Percentiles rank a stretch among this genome's conserved stretches.
These are phyloP conservation scores for Pitta sordida DNA, from an alignment of 2,113 vertebrate genomes.

Conservation along the genomic window DNA sequence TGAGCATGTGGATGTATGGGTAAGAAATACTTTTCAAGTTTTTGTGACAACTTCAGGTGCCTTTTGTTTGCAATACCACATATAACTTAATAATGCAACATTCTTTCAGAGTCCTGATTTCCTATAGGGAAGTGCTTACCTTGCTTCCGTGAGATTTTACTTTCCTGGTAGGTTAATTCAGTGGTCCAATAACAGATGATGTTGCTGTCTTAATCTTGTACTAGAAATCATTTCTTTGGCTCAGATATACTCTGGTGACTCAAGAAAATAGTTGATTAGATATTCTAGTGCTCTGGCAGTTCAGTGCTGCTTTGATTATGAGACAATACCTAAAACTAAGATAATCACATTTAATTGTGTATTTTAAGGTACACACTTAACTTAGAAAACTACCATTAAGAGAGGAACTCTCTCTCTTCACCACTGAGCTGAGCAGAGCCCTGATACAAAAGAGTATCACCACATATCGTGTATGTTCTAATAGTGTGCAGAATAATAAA, in stretches of 20 bases:
- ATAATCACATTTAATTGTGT: not conserved
- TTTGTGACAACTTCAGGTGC: not conserved
- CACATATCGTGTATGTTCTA: not conserved
- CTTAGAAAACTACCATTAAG: not conserved
- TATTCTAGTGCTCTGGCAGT: not conserved
- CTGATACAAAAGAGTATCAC: not conserved
- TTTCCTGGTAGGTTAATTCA: not conserved
- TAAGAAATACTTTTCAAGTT: not conserved
- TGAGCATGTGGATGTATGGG: not conserved
- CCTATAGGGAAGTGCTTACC: not conserved
- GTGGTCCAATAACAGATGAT: not conserved
- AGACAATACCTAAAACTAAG: not conserved
- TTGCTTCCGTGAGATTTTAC: not conserved
- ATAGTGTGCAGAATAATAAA: not conserved
- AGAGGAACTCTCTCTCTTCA: not conserved
- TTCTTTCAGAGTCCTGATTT: not conserved
- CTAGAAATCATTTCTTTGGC: not conserved
- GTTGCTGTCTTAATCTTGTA: not conserved
- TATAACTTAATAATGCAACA: not conserved
- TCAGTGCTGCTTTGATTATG: not conserved
- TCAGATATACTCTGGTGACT: not conserved
- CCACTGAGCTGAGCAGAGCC: accelerated
- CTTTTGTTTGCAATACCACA: not conserved
- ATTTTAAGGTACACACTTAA: not conserved
- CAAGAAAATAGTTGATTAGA: not conserved